These are phyloP conservation scores for Ammospiza caudacuta DNA, from an alignment of 2,113 vertebrate genomes.

Conservation along the genomic window DNA sequence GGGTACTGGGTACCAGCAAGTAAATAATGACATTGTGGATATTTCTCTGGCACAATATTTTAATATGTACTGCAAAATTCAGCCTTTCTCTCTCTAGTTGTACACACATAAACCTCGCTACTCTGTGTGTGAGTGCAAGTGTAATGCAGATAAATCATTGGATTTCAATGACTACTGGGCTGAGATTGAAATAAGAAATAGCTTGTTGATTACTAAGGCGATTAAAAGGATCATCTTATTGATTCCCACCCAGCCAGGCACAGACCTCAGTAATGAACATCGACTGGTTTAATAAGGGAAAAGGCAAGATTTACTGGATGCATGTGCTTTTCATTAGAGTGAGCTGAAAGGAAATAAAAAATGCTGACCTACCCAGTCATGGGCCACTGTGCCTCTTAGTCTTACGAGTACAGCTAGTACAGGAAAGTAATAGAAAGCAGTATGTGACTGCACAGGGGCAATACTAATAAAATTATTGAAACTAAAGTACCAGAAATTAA, in stretches of 20 bases:
- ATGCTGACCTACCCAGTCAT: slow-evolving; percentile 79
- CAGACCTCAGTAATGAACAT: slow-evolving; percentile 78
- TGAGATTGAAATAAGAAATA: slow-evolving; percentile 73
- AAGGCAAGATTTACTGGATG: slow-evolving; percentile 76
- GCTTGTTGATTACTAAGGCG: slow-evolving; percentile 77
- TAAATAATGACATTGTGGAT: background rate
- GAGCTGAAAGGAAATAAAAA: slow-evolving; percentile 82
- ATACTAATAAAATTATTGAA: slow-evolving; percentile 44
- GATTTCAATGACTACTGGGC: slow-evolving; percentile 48
- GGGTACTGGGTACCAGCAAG: background rate
- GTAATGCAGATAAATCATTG: slow-evolving; percentile 61
- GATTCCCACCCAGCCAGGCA: slow-evolving; percentile 75
- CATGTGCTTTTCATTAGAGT: slow-evolving; percentile 87
- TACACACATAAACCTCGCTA: background rate
- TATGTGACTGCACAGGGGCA: slow-evolving; percentile 15
- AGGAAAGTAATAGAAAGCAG: slow-evolving; percentile 47
- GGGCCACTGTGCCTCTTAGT: slow-evolving; percentile 73
- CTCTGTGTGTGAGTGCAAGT: background rate
- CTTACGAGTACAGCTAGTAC: slow-evolving; percentile 21
- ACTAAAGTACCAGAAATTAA: slow-evolving; percentile 22
- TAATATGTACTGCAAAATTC: background rate
- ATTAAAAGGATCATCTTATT: slow-evolving; percentile 78
- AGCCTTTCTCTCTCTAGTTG: background rate
- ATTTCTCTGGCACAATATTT: background rate
- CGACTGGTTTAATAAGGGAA: slow-evolving; percentile 76